Evolutionary conservation across 2,113 vertebrate genomes (phyloP).

Genomic region (Coturnix japonica): DNA sequence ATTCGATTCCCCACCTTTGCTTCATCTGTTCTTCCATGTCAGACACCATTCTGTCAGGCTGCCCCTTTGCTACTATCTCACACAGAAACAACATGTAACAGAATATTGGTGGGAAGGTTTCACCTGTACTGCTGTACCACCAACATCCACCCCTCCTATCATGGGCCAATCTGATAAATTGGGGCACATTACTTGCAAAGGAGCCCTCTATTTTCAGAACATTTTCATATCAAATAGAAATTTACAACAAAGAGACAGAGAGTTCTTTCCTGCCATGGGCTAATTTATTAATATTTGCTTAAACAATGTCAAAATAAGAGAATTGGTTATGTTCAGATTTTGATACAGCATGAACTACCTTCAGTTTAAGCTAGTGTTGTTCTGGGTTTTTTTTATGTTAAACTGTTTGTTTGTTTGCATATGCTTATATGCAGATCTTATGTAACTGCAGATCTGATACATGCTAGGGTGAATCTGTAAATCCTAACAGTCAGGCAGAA

Average conservation of each 20-base stretch:
- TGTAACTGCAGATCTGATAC: background rate
- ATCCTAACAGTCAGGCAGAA: background rate
- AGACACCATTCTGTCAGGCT: background rate
- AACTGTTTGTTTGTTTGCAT: background rate
- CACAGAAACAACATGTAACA: background rate
- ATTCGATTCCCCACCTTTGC: background rate
- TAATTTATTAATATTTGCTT: background rate
- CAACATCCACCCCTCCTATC: background rate
- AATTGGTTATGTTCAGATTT: background rate
- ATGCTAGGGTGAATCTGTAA: background rate
- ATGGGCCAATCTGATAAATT: background rate
- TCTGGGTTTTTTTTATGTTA: too few relatives aligned
- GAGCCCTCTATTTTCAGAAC: background rate
- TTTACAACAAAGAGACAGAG: background rate
- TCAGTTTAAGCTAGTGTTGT: background rate
- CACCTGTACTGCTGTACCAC: background rate
- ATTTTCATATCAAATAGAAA: conserved; percentile 50
- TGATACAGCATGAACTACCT: background rate
- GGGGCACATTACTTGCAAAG: background rate
- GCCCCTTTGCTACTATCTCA: background rate
- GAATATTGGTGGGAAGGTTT: background rate
- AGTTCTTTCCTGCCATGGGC: background rate
- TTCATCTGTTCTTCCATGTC: background rate
- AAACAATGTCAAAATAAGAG: background rate
- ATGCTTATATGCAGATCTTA: background rate